Evolutionary conservation across 2,888 invertebrate species (phyloP), one percentile per base, ranked within the genome.

Genomic region (Ophioninae sp.): DNA sequence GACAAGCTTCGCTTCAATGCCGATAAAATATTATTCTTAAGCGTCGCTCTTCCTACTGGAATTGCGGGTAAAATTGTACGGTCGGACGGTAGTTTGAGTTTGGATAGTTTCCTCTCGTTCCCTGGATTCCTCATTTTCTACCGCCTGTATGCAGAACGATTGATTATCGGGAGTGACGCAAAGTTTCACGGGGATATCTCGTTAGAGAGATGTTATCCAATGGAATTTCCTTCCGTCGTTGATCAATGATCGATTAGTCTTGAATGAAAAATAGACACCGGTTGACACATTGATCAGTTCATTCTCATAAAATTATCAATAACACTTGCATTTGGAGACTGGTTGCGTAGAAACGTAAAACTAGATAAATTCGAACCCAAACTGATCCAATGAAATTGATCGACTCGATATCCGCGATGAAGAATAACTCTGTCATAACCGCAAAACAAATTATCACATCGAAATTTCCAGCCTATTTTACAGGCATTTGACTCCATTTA

Each of bases 21-120:
- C 84, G 79, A 84, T 84, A 84, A 84, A 84, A 84, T 84, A 84
- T 82, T 84, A 82, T 81, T 79, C 79, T 76, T 65, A 41, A 79
- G 79, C 68, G 81, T 79, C 69, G 67, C 30, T 56, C 41, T 56
- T 50, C 13, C 69, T 67, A 8, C 67, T 69, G n/a, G 50, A 76
- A 68, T 56, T 41, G 69, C 57, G 57, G 23, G 70, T 67, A 67
- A 67, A 73, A 79, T 64, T 56, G 64, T 57, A 30, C 30, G 68
- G 69, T 73, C 41, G 56, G 8, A 59, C 70, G 2, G 21, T 37
- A 65, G 67, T 67, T 69, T 64, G 59, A 8, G 64, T 70, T 23
- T 64, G 73, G 73, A 80, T 77, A 79, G 61, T 62, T 76, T 57
- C 10, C 50, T 20, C 0, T 20, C 50, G 17, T 50, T 13, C 50